Percentiles rank a stretch among this genome's conserved stretches.
Evolutionary conservation across 2,797 vertebrate genomes (phyloP).

Genomic region (Falco biarmicus): DNA sequence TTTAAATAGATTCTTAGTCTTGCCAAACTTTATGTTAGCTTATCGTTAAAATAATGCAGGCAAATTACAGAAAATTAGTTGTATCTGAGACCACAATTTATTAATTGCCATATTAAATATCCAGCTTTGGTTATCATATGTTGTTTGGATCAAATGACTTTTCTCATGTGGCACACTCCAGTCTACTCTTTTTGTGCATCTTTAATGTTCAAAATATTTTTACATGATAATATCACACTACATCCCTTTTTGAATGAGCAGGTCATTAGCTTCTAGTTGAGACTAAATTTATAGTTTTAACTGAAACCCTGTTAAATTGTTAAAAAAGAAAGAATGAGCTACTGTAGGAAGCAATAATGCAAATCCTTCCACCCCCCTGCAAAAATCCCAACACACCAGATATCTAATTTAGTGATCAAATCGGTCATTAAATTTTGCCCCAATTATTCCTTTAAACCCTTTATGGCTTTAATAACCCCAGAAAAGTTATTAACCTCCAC

Average conservation of each 20-base stretch:
- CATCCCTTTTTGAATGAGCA: background rate
- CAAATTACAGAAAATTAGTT: background rate
- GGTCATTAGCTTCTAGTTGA: constrained; percentile 28
- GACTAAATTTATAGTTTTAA: constrained; percentile 15
- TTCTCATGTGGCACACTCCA: background rate
- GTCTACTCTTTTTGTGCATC: background rate
- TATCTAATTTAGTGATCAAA: background rate
- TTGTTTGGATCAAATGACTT: background rate
- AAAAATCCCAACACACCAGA: background rate
- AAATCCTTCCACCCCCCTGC: accelerated
- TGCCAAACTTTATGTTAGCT: background rate
- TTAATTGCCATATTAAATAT: background rate
- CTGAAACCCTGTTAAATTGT: background rate
- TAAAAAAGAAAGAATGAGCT: background rate
- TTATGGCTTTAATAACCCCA: constrained; percentile 8
- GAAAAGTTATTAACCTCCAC: constrained; percentile 22
- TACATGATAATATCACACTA: background rate
- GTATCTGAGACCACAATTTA: background rate
- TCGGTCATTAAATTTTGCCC: background rate
- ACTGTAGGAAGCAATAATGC: background rate
- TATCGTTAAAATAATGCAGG: background rate
- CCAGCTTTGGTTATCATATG: background rate
- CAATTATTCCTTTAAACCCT: constrained; percentile 20
- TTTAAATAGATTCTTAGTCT: background rate
- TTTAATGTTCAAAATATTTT: background rate